Evolutionary conservation across 2,888 invertebrate genomes (phyloP), one percentile per base, ranked within the genome.

Genomic region (Caenorhabditis angaria): DNA sequence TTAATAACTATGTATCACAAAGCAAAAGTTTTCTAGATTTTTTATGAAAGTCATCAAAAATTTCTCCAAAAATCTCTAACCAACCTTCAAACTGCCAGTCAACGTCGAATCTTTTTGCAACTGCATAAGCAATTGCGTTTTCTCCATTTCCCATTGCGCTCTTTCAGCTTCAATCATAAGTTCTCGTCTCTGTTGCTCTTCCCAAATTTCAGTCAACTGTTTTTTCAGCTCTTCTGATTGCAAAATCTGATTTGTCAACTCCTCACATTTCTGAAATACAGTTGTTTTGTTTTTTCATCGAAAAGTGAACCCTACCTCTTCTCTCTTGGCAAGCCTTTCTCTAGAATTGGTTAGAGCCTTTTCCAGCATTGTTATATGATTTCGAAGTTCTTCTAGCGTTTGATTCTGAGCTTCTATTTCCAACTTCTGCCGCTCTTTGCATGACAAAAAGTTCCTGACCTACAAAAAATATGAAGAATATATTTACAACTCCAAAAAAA

Each of bases 321-420:
- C 80, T 20, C 74, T 71, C 54, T 77, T 78, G 60, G 94, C 92
- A 54, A 94, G 93, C 88, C 94, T 94, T 68, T 92, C 91, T 89
- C 95, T 95, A 6, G 94, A 94, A 89, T 94, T 94, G 64, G 93
- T 93, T 75, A 95, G 91, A 64, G 95, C 95, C 27, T 93, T 94
- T 88, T 95, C 94, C 61, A 95, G 90, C 83, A 95, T 94, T 85
- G 94, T 94, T 87, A 95, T 94, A 88, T 95, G 94, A 28, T 93
- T 94, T 74, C 94, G 91, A 88, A 95, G 95, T 87, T 95, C 95
- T 88, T 94, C 93, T 71, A 95, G 89, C 18, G 94, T 94, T 20
- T 93, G 93, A 82, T 93, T 90, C 88, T 94, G 94, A 0, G 94
- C 94, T 20, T 93, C 92, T 86, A 95, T 90, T 89, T 96, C 95